Evolutionary conservation across 1,140 invertebrate genomes (phyloP).

Genomic region (Agrypnia vestita): DNA sequence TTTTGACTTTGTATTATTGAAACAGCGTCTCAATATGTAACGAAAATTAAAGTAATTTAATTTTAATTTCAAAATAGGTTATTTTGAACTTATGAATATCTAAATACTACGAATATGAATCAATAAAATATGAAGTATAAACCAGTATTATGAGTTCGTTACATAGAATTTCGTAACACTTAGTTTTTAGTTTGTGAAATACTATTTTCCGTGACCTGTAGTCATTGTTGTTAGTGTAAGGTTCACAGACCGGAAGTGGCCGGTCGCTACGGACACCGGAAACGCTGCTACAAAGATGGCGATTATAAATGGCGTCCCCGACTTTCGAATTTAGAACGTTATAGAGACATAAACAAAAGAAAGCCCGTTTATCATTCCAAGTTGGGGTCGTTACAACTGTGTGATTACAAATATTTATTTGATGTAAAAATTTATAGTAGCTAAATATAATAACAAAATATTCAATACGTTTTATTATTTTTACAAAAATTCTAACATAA

Average conservation of each 20-base stretch:
- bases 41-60: too few species aligned
- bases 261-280: conserved; percentile 57
- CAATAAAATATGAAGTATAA: too few species aligned
- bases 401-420: conserved; percentile 34
- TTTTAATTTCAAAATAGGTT: too few species aligned
- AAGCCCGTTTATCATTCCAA: conserved; percentile 27
- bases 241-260: conserved; percentile 30
- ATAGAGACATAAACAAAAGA: conserved; percentile 61
- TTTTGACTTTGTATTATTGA: too few species aligned
- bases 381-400: conserved; percentile 28
- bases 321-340: conserved; percentile 55
- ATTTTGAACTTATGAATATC: too few species aligned
- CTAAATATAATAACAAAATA: too few species aligned
- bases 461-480: too few species aligned
- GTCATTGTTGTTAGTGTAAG: conserved; percentile 48
- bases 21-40: too few species aligned
- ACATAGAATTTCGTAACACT: too few species aligned
- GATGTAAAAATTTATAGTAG: not conserved
- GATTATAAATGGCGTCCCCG: conserved; percentile 60
- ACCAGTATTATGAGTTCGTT: too few species aligned
- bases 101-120: too few species aligned
- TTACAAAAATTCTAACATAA: too few species aligned
- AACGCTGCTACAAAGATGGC: conserved; percentile 56
- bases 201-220: conserved; percentile 55
- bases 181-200: conserved; percentile 26